Evolutionary conservation across 2,797 vertebrate genomes (phyloP), one percentile per base, ranked within the genome.

Genomic region (Octomys mimax): DNA sequence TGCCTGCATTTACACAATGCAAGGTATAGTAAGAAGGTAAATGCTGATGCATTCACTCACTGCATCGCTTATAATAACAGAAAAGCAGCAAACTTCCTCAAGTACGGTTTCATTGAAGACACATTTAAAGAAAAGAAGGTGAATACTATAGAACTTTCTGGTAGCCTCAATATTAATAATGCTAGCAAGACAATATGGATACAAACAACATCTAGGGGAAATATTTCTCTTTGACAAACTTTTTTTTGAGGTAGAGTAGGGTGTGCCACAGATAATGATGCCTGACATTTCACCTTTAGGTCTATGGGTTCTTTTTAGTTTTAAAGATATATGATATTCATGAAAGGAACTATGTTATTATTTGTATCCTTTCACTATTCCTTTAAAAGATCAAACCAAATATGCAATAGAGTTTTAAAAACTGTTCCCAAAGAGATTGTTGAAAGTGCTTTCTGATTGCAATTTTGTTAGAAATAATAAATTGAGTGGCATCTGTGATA

Each of bases 361-460:
- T 73, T 79, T 80, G 12, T 71, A 2, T 84, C 42, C 14, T 84
- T 93, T 61, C 42, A 54, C 11, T 66, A 78, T 70, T 95, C 57
- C 36, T 28, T 88, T 87, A 61, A 94, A 96, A 61, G 39, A 68
- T 73, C 13, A 39, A 80, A 91, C 6, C 39, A 82, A 78, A 95
- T 57, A 85, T 28, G 12, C 8, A 62, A 66, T 81, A 71, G 5
- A 36, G n/a, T 39, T 70, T 93, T 94, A 49, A 12, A 73, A 81
- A 82, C 1, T 28, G 1, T 82, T 39, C 24, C 18, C 10, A 81
- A 77, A 92, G 70, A 80, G 61, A 59, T 59, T 33, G 10, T 85
- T 7, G 83, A 79, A 80, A 9, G 7, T 73, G 10, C 0, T 68
- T 85, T 87, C 16, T 52, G 22, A 94, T 46, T 61, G 1, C 70